Evolutionary conservation across 2,888 invertebrate genomes (phyloP), one percentile per base, ranked within the genome.

Genomic region (Icerya purchasi): DNA sequence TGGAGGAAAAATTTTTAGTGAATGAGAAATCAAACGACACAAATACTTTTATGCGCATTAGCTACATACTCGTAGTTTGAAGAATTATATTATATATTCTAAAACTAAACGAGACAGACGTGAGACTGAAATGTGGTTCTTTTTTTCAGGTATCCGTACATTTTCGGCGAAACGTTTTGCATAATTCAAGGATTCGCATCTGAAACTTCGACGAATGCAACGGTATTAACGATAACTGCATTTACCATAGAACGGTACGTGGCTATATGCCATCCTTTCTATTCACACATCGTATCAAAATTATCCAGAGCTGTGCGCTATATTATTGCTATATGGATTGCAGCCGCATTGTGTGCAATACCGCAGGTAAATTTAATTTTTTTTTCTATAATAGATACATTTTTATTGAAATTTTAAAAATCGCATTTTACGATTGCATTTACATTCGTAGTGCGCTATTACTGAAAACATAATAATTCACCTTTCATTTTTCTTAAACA

Each of bases 191-290:
- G 85, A 0, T 72, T 88, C 54, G 78, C 86, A 1, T 83, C 88
- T 0, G 90, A 90, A 70, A 84, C 84, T 0, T 83, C 84, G 0
- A 82, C 84, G 0, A 85, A 85, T 68, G 86, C 86, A 0, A 84
- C 83, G 2, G 82, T 84, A 1, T 70, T 83, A 54, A 84, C 83
- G 1, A 89, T 90, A 63, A 86, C 87, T 0, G 80, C 87, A n/a
- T 91, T 90, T 71, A 90, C 89, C 0, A 78, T 85, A 50, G 90
- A 90, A 70, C 76, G 91, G 63, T 92, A 88, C 69, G 81, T 88
- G 50, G 88, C 88, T 3, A 88, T 89, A 66, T 88, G 87, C 68
- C 82, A 86, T 68, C 82, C 82, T 0, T 78, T 83, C 67, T 69
- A 77, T 75, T 64, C 80, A 0, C 90, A 91, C 69, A 86, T 86